Evolutionary conservation across 1,140 invertebrate genomes (phyloP).

Genomic region (Galleria mellonella): DNA sequence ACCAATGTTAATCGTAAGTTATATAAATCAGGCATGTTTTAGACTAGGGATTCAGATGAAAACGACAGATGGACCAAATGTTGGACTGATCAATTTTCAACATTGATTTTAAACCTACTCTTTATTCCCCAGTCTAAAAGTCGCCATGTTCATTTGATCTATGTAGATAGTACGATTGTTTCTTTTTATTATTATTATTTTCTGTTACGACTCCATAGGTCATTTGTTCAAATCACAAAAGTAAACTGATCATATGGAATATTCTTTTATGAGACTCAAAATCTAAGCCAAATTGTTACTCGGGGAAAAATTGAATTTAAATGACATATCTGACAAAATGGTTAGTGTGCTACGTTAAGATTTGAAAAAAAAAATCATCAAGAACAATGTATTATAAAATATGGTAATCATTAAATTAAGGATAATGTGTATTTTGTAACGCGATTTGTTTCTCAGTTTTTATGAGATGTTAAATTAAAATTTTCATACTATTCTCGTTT

Average conservation of each 20-base stretch:
- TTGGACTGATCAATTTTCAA: too few species aligned
- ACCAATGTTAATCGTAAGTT: too few species aligned
- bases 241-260: too few species aligned
- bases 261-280: conserved; percentile 47
- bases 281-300: conserved; percentile 66
- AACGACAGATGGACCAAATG: background rate
- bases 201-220: too few species aligned
- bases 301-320: conserved; percentile 73
- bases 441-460: conserved; percentile 63
- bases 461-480: conserved; percentile 61
- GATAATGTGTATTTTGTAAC: conserved; percentile 72
- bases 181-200: background rate
- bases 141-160: conserved; percentile 1
- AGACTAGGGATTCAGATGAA: conserved; percentile 5
- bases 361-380: conserved; percentile 58
- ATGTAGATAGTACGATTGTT: background rate
- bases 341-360: conserved; percentile 73
- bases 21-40: conserved; percentile 28
- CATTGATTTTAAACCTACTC: background rate
- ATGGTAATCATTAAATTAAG: conserved; percentile 67
- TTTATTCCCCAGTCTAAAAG: conserved; percentile 2
- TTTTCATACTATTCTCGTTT: conserved; percentile 47
- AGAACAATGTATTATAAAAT: conserved; percentile 71
- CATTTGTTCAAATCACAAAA: too few species aligned
- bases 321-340: conserved; percentile 73